phyloP scores from a whole-genome alignment of 2,113 vertebrate genomes.

The Pogonocichla stellata region DNA sequence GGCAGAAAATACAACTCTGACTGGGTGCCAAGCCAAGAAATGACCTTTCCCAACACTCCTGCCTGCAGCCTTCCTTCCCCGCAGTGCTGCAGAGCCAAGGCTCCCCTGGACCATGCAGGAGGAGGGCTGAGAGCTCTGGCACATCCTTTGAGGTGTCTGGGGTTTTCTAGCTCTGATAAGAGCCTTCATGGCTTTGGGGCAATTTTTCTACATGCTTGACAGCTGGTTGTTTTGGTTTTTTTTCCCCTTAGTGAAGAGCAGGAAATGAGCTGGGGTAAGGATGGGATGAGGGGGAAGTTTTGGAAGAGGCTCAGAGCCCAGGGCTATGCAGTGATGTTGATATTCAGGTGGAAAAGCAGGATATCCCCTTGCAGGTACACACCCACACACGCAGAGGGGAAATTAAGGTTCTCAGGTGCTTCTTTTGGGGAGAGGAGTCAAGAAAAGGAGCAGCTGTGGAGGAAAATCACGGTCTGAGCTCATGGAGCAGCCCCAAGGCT shows the following conservation, averaged over 20 bases:
- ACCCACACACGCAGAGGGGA: neutral
- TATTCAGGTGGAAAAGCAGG: neutral
- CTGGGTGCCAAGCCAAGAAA: neutral
- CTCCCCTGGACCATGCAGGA: neutral
- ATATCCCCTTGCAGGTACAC: neutral
- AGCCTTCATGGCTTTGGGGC: neutral
- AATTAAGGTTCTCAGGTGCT: neutral
- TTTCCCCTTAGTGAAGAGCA: neutral
- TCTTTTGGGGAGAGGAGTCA: neutral
- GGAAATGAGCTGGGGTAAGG: neutral
- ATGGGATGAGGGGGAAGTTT: neutral
- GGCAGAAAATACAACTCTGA: neutral
- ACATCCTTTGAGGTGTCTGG: fast-evolving
- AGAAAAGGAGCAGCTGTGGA: neutral
- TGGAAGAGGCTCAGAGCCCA: neutral
- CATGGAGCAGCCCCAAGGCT: neutral
- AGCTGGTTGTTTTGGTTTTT: neutral
- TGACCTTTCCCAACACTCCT: neutral
- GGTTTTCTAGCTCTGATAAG: neutral
- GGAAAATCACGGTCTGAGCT: neutral
- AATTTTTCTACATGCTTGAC: neutral
- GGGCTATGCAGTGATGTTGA: neutral
- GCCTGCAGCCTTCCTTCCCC: neutral
- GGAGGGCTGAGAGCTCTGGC: neutral
- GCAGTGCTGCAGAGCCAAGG: neutral